Percentiles rank a stretch among this genome's conserved stretches.
These are phyloP conservation scores for Mormoops blainvillei DNA, from an alignment of 2,113 vertebrate species.

Conservation along the genomic window DNA sequence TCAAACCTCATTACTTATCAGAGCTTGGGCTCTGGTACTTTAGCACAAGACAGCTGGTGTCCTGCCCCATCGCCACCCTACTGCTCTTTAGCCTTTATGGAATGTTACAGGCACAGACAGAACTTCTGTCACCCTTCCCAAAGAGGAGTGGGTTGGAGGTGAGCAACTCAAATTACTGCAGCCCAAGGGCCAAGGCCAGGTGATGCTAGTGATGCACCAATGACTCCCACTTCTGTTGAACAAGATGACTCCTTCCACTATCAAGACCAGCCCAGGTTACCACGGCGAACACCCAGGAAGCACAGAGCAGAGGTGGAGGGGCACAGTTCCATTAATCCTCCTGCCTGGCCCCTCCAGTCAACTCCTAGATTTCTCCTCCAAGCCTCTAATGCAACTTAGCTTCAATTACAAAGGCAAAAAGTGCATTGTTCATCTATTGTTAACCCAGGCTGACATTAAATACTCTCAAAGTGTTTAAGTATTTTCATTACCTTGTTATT, in stretches of 20 bases:
- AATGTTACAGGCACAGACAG: background rate
- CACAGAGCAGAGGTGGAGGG: background rate
- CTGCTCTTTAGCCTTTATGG: background rate
- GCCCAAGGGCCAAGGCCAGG: background rate
- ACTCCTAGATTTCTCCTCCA: background rate
- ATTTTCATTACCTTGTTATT: background rate
- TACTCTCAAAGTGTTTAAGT: background rate
- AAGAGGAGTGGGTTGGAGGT: background rate
- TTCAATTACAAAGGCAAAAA: background rate
- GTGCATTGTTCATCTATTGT: background rate
- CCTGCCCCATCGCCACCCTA: background rate
- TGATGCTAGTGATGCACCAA: background rate
- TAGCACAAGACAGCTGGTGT: background rate
- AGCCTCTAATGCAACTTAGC: constrained; percentile 4
- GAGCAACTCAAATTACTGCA: background rate
- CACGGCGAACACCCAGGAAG: background rate
- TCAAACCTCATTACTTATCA: background rate
- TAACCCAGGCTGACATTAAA: background rate
- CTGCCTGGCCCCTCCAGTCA: background rate
- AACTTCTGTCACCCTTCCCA: background rate
- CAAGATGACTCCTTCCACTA: background rate
- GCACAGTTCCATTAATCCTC: background rate
- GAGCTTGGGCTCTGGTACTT: background rate
- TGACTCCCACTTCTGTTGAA: background rate
- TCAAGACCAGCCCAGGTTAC: background rate